Conservation (phyloP, 1,140 invertebrate genomes). For the Odontomachus brunneus region DNA sequence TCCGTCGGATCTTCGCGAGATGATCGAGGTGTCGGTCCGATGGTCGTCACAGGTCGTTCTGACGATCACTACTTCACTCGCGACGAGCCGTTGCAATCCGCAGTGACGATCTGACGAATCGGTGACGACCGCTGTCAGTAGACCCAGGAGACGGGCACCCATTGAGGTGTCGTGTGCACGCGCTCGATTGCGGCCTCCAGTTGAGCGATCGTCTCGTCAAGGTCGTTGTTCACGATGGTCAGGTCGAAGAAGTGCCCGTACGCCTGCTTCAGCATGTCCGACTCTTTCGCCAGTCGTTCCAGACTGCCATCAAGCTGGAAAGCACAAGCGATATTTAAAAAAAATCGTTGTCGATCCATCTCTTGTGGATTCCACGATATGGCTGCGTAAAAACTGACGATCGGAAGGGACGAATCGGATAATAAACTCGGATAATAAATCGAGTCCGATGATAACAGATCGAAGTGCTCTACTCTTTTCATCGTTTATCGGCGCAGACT, state of each 20-base stretch:
- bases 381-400: no score
- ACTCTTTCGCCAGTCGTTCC: conserved; percentile 97
- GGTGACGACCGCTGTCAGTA: conserved; percentile 91
- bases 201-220: conserved; percentile 98
- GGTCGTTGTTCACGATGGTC: conserved; percentile 99
- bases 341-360: background rate
- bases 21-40: conserved; percentile 49
- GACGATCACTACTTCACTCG: conserved; percentile 80
- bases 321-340: conserved; percentile 59
- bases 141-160: conserved; percentile 97
- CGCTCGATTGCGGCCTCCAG: conserved; percentile 96
- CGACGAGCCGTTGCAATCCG: conserved; percentile 83
- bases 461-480: no score
- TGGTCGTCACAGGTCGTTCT: conserved; percentile 55
- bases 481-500: no score
- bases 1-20: conserved; percentile 22
- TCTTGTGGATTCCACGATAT: no score
- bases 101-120: conserved; percentile 76
- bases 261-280: conserved; percentile 96
- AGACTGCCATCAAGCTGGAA: conserved; percentile 97
- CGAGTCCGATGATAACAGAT: no score
- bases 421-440: no score
- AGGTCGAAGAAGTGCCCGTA: conserved; percentile 99
- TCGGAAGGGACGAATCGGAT: no score
- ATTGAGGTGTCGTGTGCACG: conserved; percentile 96